Percentiles rank a stretch among this genome's conserved stretches.
Evolutionary conservation across 2,888 invertebrate species (phyloP).

Genomic region (Dendrolimus pini): DNA sequence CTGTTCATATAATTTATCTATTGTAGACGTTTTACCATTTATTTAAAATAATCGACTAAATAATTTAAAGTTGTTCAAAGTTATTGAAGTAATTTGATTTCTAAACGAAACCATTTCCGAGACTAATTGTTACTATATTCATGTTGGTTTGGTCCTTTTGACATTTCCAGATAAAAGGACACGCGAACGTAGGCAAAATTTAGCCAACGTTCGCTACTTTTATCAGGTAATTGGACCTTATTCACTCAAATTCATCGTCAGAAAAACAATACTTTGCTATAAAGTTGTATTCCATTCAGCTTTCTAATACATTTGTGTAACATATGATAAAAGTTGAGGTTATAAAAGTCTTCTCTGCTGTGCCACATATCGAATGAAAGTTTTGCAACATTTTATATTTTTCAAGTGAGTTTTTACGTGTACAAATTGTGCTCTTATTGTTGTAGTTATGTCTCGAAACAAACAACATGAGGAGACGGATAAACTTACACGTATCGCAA

Average conservation of each 20-base stretch:
- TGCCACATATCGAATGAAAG: conserved; percentile 55
- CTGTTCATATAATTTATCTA: too few relatives aligned
- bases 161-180: conserved; percentile 63
- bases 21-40: too few relatives aligned
- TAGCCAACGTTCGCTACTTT: conserved; percentile 62
- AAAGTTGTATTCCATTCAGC: conserved; percentile 10
- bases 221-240: conserved; percentile 47
- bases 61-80: too few relatives aligned
- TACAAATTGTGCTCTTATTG: conserved; percentile 13
- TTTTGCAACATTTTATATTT: conserved; percentile 11
- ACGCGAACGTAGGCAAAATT: conserved; percentile 69
- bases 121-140: too few relatives aligned
- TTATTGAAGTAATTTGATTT: too few relatives aligned
- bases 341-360: conserved; percentile 35
- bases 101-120: too few relatives aligned
- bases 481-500: conserved; percentile 97
- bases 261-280: conserved; percentile 5
- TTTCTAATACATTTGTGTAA: conserved; percentile 16
- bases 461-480: conserved; percentile 89
- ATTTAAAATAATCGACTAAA: too few relatives aligned
- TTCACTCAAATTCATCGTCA: conserved; percentile 9
- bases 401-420: conserved; percentile 16
- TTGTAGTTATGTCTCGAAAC: conserved; percentile 73
- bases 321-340: conserved; percentile 49
- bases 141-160: conserved; percentile 48